Percentiles rank a stretch among this genome's conserved stretches.
phyloP scores from a whole-genome alignment of 2,888 invertebrate genomes.

The Toxonevra muliebris region DNA sequence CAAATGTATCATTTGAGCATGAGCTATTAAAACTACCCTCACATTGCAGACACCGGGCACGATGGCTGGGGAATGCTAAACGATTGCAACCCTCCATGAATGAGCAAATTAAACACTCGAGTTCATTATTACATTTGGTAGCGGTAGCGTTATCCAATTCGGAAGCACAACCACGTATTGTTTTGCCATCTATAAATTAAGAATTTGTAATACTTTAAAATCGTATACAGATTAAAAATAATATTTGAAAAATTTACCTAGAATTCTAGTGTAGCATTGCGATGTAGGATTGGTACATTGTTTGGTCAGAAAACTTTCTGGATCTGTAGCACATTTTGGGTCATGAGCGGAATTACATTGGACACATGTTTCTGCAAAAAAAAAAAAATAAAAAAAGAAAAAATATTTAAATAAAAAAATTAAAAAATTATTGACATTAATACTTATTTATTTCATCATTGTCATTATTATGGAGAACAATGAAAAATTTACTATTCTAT shows the following conservation, averaged over 20 bases:
- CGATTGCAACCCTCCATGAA: constrained; percentile 58
- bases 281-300: constrained; percentile 50
- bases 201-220: neutral
- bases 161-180: constrained; percentile 57
- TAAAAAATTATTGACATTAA: neutral
- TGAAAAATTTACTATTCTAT: neutral
- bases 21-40: constrained; percentile 50
- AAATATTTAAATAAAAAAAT: constrained; percentile 1
- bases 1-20: constrained; percentile 52
- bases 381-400: neutral
- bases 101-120: constrained; percentile 54
- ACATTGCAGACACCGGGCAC: constrained; percentile 58
- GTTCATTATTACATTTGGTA: constrained; percentile 52
- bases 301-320: constrained; percentile 51
- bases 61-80: constrained; percentile 54
- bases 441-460: neutral
- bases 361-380: constrained; percentile 53
- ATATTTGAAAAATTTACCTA: constrained; percentile 43
- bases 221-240: neutral
- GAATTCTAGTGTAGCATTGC: constrained; percentile 53
- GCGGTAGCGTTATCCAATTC: constrained; percentile 54
- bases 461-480: constrained; percentile 3
- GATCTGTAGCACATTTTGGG: constrained; percentile 54
- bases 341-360: constrained; percentile 57
- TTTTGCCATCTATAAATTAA: constrained; percentile 50